Evolutionary conservation across 1,140 invertebrate genomes (phyloP).

Genomic region (Tetramorium alpestre): DNA sequence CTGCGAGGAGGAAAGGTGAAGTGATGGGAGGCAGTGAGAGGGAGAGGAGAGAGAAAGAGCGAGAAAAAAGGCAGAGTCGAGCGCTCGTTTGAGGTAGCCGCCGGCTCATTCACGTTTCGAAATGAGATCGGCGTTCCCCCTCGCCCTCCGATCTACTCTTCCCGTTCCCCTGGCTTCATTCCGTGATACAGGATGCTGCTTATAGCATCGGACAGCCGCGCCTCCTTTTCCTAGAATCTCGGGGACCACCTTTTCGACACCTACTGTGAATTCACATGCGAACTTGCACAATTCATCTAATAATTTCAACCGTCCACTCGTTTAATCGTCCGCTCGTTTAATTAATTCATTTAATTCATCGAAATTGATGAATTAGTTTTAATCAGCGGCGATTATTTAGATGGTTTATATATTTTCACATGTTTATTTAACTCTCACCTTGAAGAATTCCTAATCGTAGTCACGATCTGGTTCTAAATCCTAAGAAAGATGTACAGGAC

Average conservation of each 20-base stretch:
- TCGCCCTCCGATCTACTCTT: constrained; percentile 50
- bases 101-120: constrained; percentile 81
- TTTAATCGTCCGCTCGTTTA: not conserved
- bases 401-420: not conserved
- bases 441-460: not conserved
- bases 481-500: not conserved
- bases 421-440: not conserved
- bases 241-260: not conserved
- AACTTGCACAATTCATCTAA: not conserved
- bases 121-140: constrained; percentile 79
- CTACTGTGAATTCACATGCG: not conserved
- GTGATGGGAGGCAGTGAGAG: constrained; percentile 52
- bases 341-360: not conserved
- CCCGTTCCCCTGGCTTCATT: not conserved
- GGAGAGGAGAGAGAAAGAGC: constrained; percentile 61
- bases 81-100: constrained; percentile 82
- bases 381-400: not conserved
- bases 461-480: not conserved
- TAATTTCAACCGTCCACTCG: not conserved
- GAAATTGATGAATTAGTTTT: not conserved
- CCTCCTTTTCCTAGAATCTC: constrained; percentile 11
- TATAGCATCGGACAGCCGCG: not conserved
- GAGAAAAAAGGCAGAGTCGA: constrained; percentile 66
- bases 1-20: constrained; percentile 60
- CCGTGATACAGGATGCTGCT: constrained; percentile 38